A percentile compares a stretch with the other conserved stretches of the same genome.
phyloP scores from a whole-genome alignment of 1,140 invertebrate species.

The Papilio glaucus region DNA sequence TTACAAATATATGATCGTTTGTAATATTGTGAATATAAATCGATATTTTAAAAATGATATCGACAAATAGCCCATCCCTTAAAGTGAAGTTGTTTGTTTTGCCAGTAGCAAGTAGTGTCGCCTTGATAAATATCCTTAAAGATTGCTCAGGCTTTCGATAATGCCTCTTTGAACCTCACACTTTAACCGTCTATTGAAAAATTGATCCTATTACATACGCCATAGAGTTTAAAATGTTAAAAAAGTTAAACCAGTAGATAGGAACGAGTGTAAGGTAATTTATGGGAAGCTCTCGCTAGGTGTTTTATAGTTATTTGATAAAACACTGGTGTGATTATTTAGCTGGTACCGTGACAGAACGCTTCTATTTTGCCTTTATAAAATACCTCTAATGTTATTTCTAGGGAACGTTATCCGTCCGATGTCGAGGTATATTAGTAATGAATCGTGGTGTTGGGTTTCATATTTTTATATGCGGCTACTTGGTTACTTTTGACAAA shows the following conservation, averaged over 20 bases:
- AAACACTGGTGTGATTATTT: conserved; percentile 80
- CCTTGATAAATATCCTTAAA: conserved; percentile 82
- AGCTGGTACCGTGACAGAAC: conserved; percentile 68
- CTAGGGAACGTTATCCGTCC: conserved; percentile 56
- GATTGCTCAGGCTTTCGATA: conserved; percentile 78
- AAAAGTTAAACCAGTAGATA: conserved; percentile 36
- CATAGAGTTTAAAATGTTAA: conserved; percentile 50
- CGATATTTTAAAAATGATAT: conserved; percentile 41
- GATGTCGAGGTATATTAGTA: conserved; percentile 56
- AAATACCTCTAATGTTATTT: conserved; percentile 63
- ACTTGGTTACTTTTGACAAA: conserved; percentile 46
- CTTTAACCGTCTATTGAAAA: conserved; percentile 47
- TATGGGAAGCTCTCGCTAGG: conserved; percentile 72
- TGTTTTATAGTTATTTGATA: conserved; percentile 82
- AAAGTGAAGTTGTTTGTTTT: conserved; percentile 74
- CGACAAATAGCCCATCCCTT: conserved; percentile 61
- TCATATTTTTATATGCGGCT: conserved; percentile 47
- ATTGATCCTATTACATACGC: conserved; percentile 42
- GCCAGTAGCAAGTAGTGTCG: conserved; percentile 81
- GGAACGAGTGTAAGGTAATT: conserved; percentile 67
- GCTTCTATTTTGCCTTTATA: conserved; percentile 71
- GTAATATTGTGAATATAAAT: conserved; percentile 40
- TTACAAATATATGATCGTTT: background rate
- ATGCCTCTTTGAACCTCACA: conserved; percentile 74
- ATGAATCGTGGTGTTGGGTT: conserved; percentile 54